These are phyloP conservation scores for Hylia prasina DNA, from an alignment of 2,113 vertebrate genomes.

Conservation along the genomic window DNA sequence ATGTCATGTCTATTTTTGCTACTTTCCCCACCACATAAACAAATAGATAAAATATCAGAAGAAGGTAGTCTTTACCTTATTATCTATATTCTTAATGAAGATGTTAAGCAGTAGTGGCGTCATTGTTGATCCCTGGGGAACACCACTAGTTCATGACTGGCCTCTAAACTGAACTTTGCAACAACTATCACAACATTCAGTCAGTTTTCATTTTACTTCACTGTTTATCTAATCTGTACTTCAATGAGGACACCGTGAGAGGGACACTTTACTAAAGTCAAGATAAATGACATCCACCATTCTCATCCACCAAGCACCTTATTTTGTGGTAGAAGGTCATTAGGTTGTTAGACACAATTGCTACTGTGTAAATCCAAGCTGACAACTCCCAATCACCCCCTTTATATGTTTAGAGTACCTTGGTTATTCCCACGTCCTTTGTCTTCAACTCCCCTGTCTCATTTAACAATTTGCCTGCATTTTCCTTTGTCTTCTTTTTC, in stretches of 20 bases:
- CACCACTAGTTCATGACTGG: background rate
- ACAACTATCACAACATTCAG: background rate
- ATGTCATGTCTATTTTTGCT: background rate
- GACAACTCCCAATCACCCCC: background rate
- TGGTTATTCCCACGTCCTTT: background rate
- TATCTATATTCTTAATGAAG: background rate
- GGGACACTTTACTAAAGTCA: background rate
- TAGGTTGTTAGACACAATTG: background rate
- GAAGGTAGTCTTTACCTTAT: background rate
- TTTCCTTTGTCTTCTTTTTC: background rate
- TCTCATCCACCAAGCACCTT: background rate
- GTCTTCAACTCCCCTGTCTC: background rate
- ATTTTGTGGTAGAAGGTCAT: background rate
- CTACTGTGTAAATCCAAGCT: background rate
- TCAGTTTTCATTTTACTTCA: background rate
- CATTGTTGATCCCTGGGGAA: background rate
- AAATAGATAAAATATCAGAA: background rate
- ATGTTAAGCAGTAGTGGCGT: background rate
- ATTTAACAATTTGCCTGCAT: rapidly evolving
- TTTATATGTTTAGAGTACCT: background rate
- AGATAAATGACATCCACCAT: rapidly evolving
- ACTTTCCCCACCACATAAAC: rapidly evolving
- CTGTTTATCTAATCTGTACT: background rate
- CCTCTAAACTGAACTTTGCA: background rate
- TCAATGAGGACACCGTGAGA: background rate